Evolutionary conservation across 2,797 vertebrate species (phyloP).

Genomic region (Paedocypris micromegethes): DNA sequence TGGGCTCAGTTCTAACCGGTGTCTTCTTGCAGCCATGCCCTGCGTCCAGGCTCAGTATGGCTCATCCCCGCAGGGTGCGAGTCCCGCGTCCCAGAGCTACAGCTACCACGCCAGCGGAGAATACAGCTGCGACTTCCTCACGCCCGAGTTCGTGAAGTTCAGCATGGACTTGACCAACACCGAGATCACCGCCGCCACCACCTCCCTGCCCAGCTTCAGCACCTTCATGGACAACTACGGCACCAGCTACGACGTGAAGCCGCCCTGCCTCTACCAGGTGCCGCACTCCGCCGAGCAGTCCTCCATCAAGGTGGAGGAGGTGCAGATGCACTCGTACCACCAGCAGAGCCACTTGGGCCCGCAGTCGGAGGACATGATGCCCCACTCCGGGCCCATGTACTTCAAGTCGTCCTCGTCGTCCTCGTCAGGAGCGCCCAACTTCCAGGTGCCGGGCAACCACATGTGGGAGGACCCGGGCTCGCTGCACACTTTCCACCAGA

Average conservation of each 20-base stretch:
- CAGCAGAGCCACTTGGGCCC: constrained; percentile 89
- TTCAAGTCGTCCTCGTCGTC: constrained; percentile 94
- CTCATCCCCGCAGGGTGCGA: constrained; percentile 94
- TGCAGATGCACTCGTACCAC: constrained; percentile 94
- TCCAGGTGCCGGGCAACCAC: constrained; percentile 89
- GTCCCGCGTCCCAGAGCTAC: constrained; percentile 94
- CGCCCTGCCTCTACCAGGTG: constrained; percentile 99
- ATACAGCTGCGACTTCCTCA: constrained; percentile 94
- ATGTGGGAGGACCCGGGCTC: constrained; percentile 98
- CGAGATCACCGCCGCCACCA: constrained; percentile 83
- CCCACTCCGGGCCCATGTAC: constrained; percentile 90
- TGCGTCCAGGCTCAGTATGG: constrained; percentile 96
- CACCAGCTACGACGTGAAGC: constrained; percentile 88
- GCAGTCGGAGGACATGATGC: constrained; percentile 90
- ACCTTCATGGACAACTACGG: constrained; percentile 80
- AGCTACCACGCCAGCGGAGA: constrained; percentile 88
- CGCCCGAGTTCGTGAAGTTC: constrained; percentile 98
- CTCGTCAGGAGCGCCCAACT: constrained; percentile 80
- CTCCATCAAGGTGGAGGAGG: constrained; percentile 97
- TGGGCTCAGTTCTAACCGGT: not conserved
- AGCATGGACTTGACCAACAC: constrained; percentile 99
- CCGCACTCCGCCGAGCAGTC: constrained; percentile 92
- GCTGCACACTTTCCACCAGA: constrained; percentile 96
- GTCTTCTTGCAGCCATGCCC: constrained; percentile 82
- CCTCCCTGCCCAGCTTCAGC: constrained; percentile 76